Evolutionary conservation across 2,888 invertebrate species (phyloP), one percentile per base, ranked within the genome.

Genomic region (Ptilodon capucinus): DNA sequence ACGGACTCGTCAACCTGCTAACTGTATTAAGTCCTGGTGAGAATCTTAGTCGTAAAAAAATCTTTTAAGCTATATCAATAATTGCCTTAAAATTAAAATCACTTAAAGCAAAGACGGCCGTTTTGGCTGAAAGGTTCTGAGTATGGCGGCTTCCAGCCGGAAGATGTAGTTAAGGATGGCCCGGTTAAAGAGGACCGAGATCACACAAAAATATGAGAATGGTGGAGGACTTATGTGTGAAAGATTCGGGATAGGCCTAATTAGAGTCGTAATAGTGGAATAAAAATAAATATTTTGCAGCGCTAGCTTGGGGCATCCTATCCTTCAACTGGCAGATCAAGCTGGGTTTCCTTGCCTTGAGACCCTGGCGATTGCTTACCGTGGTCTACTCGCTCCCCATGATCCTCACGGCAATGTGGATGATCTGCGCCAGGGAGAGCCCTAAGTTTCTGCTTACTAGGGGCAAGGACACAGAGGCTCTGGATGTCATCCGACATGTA

Each of bases 321-420:
- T 94, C 96, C 0, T 53, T 77, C 32, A 64, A 86, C 35, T 82
- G 92, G 72, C 70, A 83, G 1, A 58, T 81, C 13, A 54, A 80
- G 0, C 34, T 81, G 1, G 81, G 80, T 0, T 30, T 78, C 0
- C 60, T 93, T 2, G 79, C 79, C 1, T 58, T 95, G 42, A 90
- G 93, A 42, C 94, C 96, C 0, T 97, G 97, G 97, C 91, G 97
- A 3, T 68, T 96, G 5, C 93, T 96, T 50, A 84, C 96, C 0
- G 87, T 94, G 0, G 74, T 93, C 0, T 93, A 95, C 64, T 92
- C 94, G 0, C 23, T 94, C 0, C 93, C 96, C 0, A 91, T 94
- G 21, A 61, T 95, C 0, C 48, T 86, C 3, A 76, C 84, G 3
- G 88, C 85, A 0, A 3, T 80, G 0, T 71, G 73, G 58, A 54